Evolutionary conservation across 1,140 invertebrate species (phyloP).

Genomic region (Eueides isabella): DNA sequence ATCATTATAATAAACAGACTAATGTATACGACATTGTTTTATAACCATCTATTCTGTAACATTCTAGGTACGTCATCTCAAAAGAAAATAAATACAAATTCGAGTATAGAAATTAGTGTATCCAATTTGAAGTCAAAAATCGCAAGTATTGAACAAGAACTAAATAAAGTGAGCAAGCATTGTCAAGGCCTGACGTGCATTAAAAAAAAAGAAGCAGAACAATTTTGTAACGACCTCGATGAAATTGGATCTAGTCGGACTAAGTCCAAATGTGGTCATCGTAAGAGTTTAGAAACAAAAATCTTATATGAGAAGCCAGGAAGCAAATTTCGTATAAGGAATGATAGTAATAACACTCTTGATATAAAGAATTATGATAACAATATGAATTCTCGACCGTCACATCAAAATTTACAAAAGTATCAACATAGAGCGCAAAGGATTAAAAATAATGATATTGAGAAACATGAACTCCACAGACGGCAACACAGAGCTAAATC

Average conservation of each 20-base stretch:
- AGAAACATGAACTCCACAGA: slow-evolving; percentile 1
- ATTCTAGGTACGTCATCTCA: slow-evolving; percentile 60
- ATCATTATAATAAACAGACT: too few species aligned
- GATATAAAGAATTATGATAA: slow-evolving; percentile 26
- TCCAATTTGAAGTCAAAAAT: slow-evolving; percentile 67
- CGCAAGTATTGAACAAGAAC: slow-evolving; percentile 58
- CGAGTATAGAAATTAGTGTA: slow-evolving; percentile 60
- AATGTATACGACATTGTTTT: too few species aligned
- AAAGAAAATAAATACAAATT: slow-evolving; percentile 58
- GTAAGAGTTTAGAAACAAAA: slow-evolving; percentile 50
- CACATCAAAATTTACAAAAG: background rate
- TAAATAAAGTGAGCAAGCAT: slow-evolving; percentile 60
- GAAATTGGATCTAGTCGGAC: slow-evolving; percentile 11
- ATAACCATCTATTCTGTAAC: background rate
- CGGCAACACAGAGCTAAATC: slow-evolving; percentile 41
- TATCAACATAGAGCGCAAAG: background rate
- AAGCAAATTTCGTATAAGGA: slow-evolving; percentile 42
- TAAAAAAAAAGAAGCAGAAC: slow-evolving; percentile 39
- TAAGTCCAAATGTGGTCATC: slow-evolving; percentile 37
- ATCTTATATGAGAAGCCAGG: slow-evolving; percentile 54
- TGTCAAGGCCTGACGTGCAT: slow-evolving; percentile 50
- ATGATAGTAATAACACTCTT: slow-evolving; percentile 42
- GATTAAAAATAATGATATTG: slow-evolving; percentile 30
- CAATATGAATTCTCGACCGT: slow-evolving; percentile 22
- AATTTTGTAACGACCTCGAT: slow-evolving; percentile 1